Percentiles rank a stretch among this genome's conserved stretches.
Evolutionary conservation across 2,797 vertebrate genomes (phyloP).

Genomic region (Sebastes reedi): DNA sequence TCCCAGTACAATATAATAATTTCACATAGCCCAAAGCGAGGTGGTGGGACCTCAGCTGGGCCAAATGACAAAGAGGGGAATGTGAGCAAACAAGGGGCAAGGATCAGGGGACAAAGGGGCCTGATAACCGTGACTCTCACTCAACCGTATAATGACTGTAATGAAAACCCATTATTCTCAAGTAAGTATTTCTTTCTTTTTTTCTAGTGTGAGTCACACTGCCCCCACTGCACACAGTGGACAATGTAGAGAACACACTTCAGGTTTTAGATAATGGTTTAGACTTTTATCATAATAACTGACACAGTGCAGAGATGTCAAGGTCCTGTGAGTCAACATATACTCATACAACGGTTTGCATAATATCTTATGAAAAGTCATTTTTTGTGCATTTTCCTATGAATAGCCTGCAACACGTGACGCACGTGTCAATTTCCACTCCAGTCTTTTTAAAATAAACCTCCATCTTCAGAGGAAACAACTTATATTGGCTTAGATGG

Average conservation of each 20-base stretch:
- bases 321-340: background rate
- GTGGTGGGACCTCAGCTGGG: constrained; percentile 69
- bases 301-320: background rate
- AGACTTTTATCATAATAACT: constrained; percentile 5
- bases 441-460: no score
- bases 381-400: no score
- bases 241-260: constrained; percentile 10
- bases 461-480: no score
- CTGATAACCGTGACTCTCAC: constrained; percentile 52
- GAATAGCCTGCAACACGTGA: no score
- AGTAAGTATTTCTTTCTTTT: constrained; percentile 1
- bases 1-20: constrained; percentile 78
- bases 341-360: no score
- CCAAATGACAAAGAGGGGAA: constrained; percentile 62
- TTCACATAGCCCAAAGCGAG: constrained; percentile 74
- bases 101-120: constrained; percentile 53
- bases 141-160: constrained; percentile 53
- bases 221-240: background rate
- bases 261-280: background rate
- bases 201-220: background rate
- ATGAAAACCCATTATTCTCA: constrained; percentile 59
- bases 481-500: no score
- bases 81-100: constrained; percentile 66
- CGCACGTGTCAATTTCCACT: no score
- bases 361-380: no score